phyloP scores from a whole-genome alignment of 2,113 vertebrate genomes.

The Gobiocypris rarus region DNA sequence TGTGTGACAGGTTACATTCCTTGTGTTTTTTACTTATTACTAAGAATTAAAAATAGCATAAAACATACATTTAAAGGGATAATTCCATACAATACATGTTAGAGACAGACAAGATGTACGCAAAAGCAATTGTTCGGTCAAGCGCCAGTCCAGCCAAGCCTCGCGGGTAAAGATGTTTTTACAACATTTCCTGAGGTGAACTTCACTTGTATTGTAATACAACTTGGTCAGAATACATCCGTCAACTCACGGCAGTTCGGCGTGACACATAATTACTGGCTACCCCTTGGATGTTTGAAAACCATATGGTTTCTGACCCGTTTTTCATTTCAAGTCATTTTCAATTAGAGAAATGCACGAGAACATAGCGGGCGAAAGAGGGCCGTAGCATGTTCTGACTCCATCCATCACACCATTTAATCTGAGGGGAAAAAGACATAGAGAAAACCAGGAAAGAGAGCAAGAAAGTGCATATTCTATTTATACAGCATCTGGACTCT shows the following conservation, averaged over 20 bases:
- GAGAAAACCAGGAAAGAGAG: slow-evolving; percentile 25
- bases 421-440: background rate
- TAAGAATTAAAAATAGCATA: background rate
- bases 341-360: slow-evolving; percentile 43
- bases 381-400: slow-evolving; percentile 41
- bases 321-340: slow-evolving; percentile 52
- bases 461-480: slow-evolving; percentile 24
- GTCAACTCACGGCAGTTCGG: slow-evolving; percentile 43
- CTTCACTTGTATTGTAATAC: slow-evolving; percentile 44
- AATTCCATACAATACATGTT: background rate
- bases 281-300: slow-evolving; percentile 50
- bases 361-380: slow-evolving; percentile 23
- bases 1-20: slow-evolving; percentile 24
- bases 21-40: background rate
- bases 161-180: slow-evolving; percentile 36
- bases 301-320: slow-evolving; percentile 56
- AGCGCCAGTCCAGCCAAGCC: background rate
- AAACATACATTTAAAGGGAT: background rate
- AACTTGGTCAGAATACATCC: slow-evolving; percentile 49
- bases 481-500: slow-evolving; percentile 49
- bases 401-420: slow-evolving; percentile 43
- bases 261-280: slow-evolving; percentile 49
- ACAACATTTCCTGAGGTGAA: slow-evolving; percentile 43
- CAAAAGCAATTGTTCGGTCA: background rate
- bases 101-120: background rate